Percentiles rank a stretch among this genome's conserved stretches.
phyloP scores from a whole-genome alignment of 2,888 invertebrate genomes.

The Molanna angustata region DNA sequence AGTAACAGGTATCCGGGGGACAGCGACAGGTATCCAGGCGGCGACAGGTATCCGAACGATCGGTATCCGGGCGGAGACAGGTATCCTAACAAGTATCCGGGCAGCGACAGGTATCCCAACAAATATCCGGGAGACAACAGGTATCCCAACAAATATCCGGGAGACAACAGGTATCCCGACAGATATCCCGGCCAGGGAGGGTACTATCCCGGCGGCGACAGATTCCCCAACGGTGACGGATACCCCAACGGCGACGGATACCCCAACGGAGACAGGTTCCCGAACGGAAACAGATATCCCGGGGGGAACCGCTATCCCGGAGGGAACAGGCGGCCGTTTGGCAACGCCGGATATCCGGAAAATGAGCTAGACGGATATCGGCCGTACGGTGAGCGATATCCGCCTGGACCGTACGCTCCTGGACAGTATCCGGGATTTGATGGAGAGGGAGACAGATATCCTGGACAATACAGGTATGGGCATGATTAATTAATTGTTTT shows the following conservation, averaged over 20 bases:
- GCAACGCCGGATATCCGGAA: too few species aligned
- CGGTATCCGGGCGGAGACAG: conserved; percentile 8
- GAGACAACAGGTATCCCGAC: conserved; percentile 4
- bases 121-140: conserved; percentile 11
- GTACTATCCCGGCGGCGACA: conserved; percentile 9
- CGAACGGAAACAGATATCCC: conserved; percentile 1
- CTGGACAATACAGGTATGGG: too few species aligned
- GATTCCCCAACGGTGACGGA: conserved; percentile 4
- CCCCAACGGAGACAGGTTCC: conserved; percentile 1
- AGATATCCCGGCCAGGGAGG: conserved; percentile 7
- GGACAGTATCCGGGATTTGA: conserved; percentile 9
- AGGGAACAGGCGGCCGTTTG: too few species aligned
- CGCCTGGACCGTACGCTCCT: neutral
- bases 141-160: conserved; percentile 1
- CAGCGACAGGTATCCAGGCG: conserved; percentile 6
- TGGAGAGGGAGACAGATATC: conserved; percentile 18
- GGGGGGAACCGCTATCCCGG: conserved; percentile 2
- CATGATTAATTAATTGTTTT: too few species aligned
- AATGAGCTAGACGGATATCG: too few species aligned
- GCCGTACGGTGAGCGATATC: conserved; percentile 2
- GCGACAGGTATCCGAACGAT: conserved; percentile 5
- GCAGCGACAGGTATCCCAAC: conserved; percentile 1
- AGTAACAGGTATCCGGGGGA: conserved; percentile 17
- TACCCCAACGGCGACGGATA: conserved; percentile 5
- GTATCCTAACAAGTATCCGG: neutral